Evolutionary conservation across 2,888 invertebrate genomes (phyloP), one percentile per base, ranked within the genome.

Genomic region (Pomacea canaliculata): DNA sequence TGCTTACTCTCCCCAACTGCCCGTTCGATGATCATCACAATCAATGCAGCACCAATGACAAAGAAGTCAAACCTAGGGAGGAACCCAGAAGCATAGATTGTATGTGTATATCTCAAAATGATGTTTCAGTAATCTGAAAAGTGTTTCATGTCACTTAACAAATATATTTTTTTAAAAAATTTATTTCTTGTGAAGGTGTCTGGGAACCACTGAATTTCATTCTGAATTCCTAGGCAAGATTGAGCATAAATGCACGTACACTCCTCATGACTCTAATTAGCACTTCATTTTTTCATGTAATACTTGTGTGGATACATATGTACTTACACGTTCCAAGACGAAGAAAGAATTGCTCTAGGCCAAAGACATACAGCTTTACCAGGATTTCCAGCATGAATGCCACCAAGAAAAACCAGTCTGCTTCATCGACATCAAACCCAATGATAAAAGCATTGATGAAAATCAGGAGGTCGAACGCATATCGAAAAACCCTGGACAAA

Each of bases 291-390:
- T 37, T 37, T 37, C 37, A 37, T 37, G 37, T 5, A 37, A 37
- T 37, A 37, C 37, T 5, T 37, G 37, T 37, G 5, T 37, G 37
- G 37, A 56, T 13, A 56, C 16, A 56, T 56, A 8, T 56, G 10
- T 56, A 77, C 91, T 89, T 85, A 92, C 91, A 89, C 79, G 82
- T 92, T 92, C 92, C 92, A 92, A 89, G 86, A 67, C 86, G 85
- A 27, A 78, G 80, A 78, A 91, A 90, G 84, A 91, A 92, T 70
- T 89, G 85, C 69, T 80, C 76, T 7, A 85, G 83, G 76, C 92
- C 92, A 80, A 88, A 89, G 9, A 90, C 86, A 79, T 92, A 92
- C 23, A 92, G 80, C 83, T 92, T 92, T 7, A 91, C 82, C 7
- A 91, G 18, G 67, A 92, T 92, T 86, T 92, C 92, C 60, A 91